Conservation (phyloP, 2,797 vertebrate species). For the Melanotaenia parkinsoni region DNA sequence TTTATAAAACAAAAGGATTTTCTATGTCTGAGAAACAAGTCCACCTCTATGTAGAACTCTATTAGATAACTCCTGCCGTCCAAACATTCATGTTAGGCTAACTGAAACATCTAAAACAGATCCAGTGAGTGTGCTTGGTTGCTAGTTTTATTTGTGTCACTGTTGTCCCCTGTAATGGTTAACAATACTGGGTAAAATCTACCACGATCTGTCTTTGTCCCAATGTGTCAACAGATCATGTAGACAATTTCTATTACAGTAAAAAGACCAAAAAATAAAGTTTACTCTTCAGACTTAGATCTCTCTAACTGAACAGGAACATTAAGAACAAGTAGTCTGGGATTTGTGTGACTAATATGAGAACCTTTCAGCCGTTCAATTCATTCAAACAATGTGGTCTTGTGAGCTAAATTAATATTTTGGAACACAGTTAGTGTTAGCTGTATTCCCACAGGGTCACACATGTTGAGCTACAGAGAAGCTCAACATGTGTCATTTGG, state of each 20-base stretch:
- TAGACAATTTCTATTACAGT: too few relatives aligned
- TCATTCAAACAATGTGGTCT: neutral
- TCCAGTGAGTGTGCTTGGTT: too few relatives aligned
- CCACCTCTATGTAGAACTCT: neutral
- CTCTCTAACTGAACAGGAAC: neutral
- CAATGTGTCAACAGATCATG: neutral
- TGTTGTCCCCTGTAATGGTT: too few relatives aligned
- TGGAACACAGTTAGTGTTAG: conserved; percentile 24
- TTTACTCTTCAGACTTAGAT: too few relatives aligned
- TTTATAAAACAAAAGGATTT: neutral
- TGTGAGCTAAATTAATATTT: conserved; percentile 18
- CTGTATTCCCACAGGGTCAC: conserved; percentile 21
- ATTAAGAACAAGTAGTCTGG: neutral
- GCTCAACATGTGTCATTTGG: conserved; percentile 20
- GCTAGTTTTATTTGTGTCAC: too few relatives aligned
- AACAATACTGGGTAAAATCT: neutral
- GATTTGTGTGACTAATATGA: neutral
- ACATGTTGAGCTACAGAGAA: conserved; percentile 16
- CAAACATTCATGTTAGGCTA: too few relatives aligned
- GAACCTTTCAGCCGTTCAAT: neutral
- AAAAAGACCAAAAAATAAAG: too few relatives aligned
- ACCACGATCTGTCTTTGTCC: neutral
- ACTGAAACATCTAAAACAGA: too few relatives aligned
- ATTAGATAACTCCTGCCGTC: too few relatives aligned
- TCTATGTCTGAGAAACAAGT: neutral